phyloP scores from a whole-genome alignment of 2,888 invertebrate genomes.

The Monopis laevigella region DNA sequence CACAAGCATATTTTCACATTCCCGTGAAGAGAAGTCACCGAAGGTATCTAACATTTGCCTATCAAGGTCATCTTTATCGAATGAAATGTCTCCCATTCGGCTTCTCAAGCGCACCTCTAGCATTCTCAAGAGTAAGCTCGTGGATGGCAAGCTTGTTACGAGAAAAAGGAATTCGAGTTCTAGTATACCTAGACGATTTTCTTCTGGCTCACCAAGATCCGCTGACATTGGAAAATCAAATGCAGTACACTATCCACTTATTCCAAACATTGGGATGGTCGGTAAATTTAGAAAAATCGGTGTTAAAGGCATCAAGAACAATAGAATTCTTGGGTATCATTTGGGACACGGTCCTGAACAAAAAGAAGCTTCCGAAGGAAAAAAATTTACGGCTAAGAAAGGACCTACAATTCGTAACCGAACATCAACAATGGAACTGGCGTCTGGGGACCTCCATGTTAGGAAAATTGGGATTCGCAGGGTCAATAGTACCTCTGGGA shows the following conservation, averaged over 20 bases:
- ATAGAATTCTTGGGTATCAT: constrained; percentile 18
- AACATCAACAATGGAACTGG: background rate
- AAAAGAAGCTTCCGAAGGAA: constrained; percentile 16
- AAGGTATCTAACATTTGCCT: constrained; percentile 21
- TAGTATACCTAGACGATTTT: constrained; percentile 22
- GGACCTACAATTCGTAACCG: background rate
- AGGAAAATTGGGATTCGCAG: background rate
- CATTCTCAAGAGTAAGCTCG: constrained; percentile 20
- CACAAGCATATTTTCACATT: constrained; percentile 23
- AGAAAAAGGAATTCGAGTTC: too few relatives aligned
- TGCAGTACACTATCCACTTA: constrained; percentile 4
- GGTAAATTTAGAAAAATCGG: constrained; percentile 18
- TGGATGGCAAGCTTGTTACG: constrained; percentile 21
- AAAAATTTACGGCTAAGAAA: background rate
- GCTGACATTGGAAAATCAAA: constrained; percentile 14
- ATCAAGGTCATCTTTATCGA: constrained; percentile 16
- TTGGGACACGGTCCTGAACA: too few relatives aligned
- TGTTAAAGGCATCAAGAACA: constrained; percentile 13
- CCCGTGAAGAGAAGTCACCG: constrained; percentile 18
- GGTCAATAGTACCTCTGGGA: background rate
- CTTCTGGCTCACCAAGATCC: constrained; percentile 17
- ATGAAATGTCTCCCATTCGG: constrained; percentile 26
- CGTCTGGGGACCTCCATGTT: background rate
- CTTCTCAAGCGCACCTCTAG: constrained; percentile 24
- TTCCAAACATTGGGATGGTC: constrained; percentile 17